Evolutionary conservation across 2,888 invertebrate genomes (phyloP).

Genomic region (Thymelicus sylvestris): DNA sequence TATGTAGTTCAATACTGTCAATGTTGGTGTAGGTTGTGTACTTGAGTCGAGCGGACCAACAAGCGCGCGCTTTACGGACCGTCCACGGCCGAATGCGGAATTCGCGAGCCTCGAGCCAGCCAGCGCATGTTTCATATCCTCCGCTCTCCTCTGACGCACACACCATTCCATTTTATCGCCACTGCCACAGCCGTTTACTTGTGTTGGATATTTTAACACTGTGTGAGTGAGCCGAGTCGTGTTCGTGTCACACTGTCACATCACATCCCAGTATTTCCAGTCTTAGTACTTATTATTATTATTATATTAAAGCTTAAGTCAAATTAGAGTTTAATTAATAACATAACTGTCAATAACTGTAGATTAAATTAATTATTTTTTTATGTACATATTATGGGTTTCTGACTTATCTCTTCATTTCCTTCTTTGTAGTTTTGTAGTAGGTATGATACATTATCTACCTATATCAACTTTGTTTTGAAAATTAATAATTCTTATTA

Average conservation of each 20-base stretch:
- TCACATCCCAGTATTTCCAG: not conserved
- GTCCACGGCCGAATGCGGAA: conserved; percentile 75
- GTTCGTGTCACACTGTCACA: conserved; percentile 8
- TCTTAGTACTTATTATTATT: too few species aligned
- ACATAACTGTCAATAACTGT: too few species aligned
- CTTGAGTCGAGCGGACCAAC: conserved; percentile 54
- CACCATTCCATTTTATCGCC: conserved; percentile 28
- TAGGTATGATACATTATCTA: too few species aligned
- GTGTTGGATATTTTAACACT: conserved; percentile 8
- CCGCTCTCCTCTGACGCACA: conserved; percentile 49
- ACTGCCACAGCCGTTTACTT: conserved; percentile 14
- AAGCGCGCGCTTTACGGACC: conserved; percentile 68
- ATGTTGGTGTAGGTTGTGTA: conserved; percentile 83
- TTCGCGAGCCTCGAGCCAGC: conserved; percentile 49
- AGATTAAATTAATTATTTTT: too few species aligned
- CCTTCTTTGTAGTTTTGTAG: too few species aligned
- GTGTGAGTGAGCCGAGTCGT: conserved; percentile 14
- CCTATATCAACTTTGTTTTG: too few species aligned
- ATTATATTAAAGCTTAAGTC: too few species aligned
- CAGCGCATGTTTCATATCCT: conserved; percentile 46
- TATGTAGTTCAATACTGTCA: conserved; percentile 70
- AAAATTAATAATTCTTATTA: too few species aligned
- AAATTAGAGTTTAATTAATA: too few species aligned
- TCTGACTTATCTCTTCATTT: not conserved
- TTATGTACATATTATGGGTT: too few species aligned